Evolutionary conservation across 2,797 vertebrate species (phyloP).

Genomic region (Peromyscus nudipes): DNA sequence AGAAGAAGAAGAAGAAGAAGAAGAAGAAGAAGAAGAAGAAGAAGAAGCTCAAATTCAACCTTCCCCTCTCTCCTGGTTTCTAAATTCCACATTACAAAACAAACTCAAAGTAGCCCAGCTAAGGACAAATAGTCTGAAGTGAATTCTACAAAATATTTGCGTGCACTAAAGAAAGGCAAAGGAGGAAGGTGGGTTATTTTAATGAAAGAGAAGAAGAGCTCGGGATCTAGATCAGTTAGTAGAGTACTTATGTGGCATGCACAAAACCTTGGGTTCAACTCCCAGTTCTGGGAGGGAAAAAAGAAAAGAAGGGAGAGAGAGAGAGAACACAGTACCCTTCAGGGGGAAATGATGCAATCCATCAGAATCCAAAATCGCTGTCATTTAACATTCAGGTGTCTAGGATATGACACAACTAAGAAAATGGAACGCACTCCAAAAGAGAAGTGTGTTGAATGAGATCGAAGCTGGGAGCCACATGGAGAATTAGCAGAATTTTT

Average conservation of each 20-base stretch:
- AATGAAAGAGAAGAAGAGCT: background rate
- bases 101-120: background rate
- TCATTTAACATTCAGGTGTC: background rate
- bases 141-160: background rate
- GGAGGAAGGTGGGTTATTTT: background rate
- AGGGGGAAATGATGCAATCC: background rate
- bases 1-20: no score
- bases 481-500: background rate
- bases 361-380: background rate
- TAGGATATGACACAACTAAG: background rate
- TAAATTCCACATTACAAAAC: background rate
- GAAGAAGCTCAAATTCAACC: background rate
- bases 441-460: background rate
- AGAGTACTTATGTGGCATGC: background rate
- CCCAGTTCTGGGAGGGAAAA: background rate
- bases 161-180: background rate
- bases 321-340: background rate
- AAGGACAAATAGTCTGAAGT: background rate
- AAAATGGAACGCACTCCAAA: background rate
- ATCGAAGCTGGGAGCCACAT: background rate
- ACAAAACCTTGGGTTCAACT: background rate
- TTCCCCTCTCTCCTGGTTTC: background rate
- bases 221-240: background rate
- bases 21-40: no score
- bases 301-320: background rate